Percentiles rank a stretch among this genome's conserved stretches.
Conservation (phyloP, 2,113 vertebrate genomes). For the Bos taurus region DNA sequence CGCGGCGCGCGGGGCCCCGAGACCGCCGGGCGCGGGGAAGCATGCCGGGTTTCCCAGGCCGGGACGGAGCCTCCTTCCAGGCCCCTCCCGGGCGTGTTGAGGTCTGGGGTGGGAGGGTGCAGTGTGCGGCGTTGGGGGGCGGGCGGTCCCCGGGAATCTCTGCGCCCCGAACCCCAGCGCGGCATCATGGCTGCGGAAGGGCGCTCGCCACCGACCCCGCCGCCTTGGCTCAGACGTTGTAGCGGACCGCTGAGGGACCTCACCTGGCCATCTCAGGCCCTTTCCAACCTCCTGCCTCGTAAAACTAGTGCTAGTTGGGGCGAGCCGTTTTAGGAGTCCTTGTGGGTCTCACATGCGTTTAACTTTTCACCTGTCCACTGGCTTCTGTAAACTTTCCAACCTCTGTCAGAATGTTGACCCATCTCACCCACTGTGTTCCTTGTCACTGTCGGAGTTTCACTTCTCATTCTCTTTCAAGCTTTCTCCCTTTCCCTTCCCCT, state of each 20-base stretch:
- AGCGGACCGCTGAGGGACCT: background rate
- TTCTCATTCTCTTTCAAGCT: background rate
- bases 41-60: background rate
- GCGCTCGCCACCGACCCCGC: background rate
- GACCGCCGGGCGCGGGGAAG: background rate
- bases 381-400: background rate
- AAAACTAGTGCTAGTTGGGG: background rate
- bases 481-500: background rate
- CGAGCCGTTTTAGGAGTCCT: background rate
- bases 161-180: rapidly evolving
- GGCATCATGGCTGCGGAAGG: background rate
- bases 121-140: background rate
- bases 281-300: background rate
- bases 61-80: background rate
- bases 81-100: background rate
- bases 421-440: background rate
- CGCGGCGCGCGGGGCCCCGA: background rate
- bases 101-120: rapidly evolving
- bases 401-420: no score
- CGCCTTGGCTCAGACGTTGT: background rate
- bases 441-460: background rate
- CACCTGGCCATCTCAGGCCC: background rate
- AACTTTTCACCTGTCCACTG: background rate
- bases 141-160: background rate
- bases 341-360: rapidly evolving